Evolutionary conservation across 2,113 vertebrate species (phyloP), one percentile per base, ranked within the genome.

Genomic region (Sinosuthora webbiana): DNA sequence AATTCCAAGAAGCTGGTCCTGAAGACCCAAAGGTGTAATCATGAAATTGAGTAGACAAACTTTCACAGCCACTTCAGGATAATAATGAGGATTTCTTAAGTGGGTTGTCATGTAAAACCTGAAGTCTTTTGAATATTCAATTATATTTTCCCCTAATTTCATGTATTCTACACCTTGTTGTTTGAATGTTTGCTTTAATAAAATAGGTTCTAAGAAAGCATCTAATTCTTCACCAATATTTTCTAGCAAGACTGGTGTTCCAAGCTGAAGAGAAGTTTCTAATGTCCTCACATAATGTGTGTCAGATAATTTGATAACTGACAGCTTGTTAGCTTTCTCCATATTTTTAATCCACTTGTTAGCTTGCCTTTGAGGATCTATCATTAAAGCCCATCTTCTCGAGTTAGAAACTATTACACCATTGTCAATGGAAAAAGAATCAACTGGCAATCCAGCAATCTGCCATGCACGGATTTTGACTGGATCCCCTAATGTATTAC

Each of bases 261-360:
- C 99, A 87, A 99, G 98, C 93, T 99, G 99, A 67, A 99, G 98
- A 35, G 98, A 97, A 5, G 98, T 99, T 97, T 99, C 99, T 93
- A 99, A 91, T 0, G 89, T 95, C 82, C 99, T 98, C 67, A 99
- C 96, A 15, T 99, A 99, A 94, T 98, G 98, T 16, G 94, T 44
- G 69, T 99, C 99, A 8, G 99, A 98, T 44, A 99, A 97, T 93
- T 99, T 99, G 96, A 99, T 99, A 75, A 99, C 97, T 10, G 98
- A 96, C 24, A 99, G 97, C 53, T 97, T 99, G 89, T 99, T 99
- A 6, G 30, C 79, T 91, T 98, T 99, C 95, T 99, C 99, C 99
- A 99, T 99, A 85, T 99, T 99, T 92, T 99, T 99, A 78, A 99
- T 89, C 99, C 99, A 99, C 49, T 99, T 99, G 95, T 99, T 99